A percentile compares a stretch with the other conserved stretches of the same genome.
phyloP scores from a whole-genome alignment of 2,113 vertebrate species.

The Notechis scutatus region DNA sequence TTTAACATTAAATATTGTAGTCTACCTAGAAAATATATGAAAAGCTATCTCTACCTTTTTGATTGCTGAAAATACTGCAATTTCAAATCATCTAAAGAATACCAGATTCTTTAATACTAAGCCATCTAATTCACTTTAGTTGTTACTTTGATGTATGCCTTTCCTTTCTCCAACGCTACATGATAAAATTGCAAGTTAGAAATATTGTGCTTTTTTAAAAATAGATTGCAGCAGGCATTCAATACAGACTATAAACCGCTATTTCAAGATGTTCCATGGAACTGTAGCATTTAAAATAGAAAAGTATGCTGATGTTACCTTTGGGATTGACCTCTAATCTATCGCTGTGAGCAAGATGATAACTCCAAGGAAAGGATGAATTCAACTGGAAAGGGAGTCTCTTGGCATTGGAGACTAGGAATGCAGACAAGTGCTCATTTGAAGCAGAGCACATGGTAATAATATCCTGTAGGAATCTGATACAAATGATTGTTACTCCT shows the following conservation, averaged over 20 bases:
- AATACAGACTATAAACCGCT: neutral
- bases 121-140: neutral
- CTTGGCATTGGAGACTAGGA: neutral
- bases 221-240: neutral
- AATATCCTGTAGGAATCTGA: neutral
- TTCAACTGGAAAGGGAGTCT: neutral
- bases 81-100: neutral
- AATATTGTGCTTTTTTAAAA: neutral
- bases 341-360: neutral
- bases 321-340: neutral
- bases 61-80: neutral
- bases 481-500: accelerated
- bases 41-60: neutral
- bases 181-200: neutral
- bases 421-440: neutral
- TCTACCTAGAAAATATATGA: neutral
- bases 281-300: neutral
- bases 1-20: neutral
- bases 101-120: neutral
- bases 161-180: neutral
- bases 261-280: neutral
- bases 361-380: neutral
- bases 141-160: neutral
- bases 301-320: neutral
- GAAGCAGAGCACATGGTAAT: neutral